These are phyloP conservation scores for Drosophila pandora DNA, from an alignment of 1,140 invertebrate species.

Conservation along the genomic window DNA sequence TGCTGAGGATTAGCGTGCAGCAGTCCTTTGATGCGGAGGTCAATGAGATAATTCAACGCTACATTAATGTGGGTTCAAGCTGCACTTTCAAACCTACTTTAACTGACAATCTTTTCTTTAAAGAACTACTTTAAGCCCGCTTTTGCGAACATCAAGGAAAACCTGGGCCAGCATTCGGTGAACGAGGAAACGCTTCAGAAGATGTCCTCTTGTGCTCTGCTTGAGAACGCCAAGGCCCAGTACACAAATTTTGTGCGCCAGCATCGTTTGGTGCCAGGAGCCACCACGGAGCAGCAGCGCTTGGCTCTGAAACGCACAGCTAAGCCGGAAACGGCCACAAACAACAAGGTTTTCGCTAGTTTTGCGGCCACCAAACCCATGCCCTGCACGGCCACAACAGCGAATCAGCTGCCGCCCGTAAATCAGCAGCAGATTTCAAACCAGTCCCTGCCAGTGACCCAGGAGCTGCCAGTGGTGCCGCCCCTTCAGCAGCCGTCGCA, in stretches of 20 bases:
- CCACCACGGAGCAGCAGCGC: conserved; percentile 45
- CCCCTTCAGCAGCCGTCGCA: conserved; percentile 26
- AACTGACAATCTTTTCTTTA: background rate
- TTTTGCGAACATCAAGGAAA: conserved; percentile 81
- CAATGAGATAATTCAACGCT: conserved; percentile 86
- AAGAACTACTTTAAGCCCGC: conserved; percentile 81
- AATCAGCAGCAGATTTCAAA: conserved; percentile 22
- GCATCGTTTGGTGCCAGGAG: conserved; percentile 31
- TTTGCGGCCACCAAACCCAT: conserved; percentile 54
- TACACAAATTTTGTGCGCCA: conserved; percentile 75
- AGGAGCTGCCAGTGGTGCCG: conserved; percentile 16
- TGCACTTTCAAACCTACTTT: background rate
- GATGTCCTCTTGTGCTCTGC: conserved; percentile 76
- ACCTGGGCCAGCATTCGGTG: conserved; percentile 73
- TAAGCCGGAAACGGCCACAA: conserved; percentile 40
- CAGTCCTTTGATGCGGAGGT: conserved; percentile 87
- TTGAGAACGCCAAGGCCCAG: conserved; percentile 81
- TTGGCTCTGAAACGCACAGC: conserved; percentile 67
- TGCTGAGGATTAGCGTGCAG: conserved; percentile 87
- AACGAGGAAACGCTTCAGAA: conserved; percentile 78
- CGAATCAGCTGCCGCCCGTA: conserved; percentile 20
- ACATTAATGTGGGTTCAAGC: conserved; percentile 84
- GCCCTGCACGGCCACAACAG: conserved; percentile 31
- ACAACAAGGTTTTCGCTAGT: conserved; percentile 42
- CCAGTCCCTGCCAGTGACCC: conserved; percentile 7